These are phyloP conservation scores for Nothocercus nigrocapillus DNA, from an alignment of 2,113 vertebrate genomes.

Conservation along the genomic window DNA sequence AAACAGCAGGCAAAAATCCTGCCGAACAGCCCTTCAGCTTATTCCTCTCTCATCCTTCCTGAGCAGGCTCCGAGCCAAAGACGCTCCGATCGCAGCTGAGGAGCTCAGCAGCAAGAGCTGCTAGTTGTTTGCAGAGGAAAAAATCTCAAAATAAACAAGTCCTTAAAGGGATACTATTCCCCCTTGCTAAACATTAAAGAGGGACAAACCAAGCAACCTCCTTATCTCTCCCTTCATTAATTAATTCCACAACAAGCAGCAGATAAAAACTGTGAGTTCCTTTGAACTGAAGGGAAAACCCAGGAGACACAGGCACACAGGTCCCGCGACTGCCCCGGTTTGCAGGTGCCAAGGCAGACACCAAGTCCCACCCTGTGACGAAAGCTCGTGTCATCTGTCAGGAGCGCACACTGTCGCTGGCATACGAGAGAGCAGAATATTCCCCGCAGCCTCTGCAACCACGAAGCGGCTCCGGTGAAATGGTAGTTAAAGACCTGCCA, in stretches of 20 bases:
- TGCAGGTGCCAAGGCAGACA: neutral
- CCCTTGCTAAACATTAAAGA: neutral
- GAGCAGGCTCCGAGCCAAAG: constrained; percentile 37
- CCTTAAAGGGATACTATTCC: neutral
- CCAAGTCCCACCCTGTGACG: neutral
- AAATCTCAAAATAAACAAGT: neutral
- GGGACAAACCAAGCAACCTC: neutral
- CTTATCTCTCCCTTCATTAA: neutral
- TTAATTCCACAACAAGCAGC: neutral
- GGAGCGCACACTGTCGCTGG: neutral
- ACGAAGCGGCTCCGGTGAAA: neutral
- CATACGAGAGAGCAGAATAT: neutral
- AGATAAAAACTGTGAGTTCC: neutral
- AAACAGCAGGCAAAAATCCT: constrained; percentile 39
- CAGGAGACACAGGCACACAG: neutral
- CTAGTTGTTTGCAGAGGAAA: neutral
- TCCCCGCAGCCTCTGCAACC: neutral
- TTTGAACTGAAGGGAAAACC: neutral
- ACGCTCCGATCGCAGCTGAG: neutral
- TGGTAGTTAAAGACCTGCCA: neutral
- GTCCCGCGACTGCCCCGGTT: neutral
- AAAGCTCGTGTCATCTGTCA: neutral
- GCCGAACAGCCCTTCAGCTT: neutral
- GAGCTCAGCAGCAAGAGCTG: neutral
- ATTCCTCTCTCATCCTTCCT: constrained; percentile 43